Evolutionary conservation across 1,140 invertebrate genomes (phyloP).

Genomic region (Branchinecta lynchi): DNA sequence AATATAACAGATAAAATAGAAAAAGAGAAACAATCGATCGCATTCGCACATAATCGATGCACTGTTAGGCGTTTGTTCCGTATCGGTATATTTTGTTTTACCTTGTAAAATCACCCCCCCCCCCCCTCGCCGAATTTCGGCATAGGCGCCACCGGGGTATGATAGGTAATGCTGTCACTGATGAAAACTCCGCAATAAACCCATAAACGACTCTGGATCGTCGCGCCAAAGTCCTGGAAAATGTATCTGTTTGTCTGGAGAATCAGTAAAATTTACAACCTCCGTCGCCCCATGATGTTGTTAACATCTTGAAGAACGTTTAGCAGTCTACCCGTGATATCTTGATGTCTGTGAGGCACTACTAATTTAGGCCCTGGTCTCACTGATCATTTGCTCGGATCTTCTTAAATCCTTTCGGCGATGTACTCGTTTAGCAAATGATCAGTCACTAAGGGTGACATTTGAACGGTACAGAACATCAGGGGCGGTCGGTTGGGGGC

Average conservation of each 20-base stretch:
- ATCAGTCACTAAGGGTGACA: background rate
- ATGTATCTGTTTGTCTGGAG: conserved; percentile 2
- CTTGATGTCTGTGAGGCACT: background rate
- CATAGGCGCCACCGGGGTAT: too few relatives aligned
- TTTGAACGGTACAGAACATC: too few relatives aligned
- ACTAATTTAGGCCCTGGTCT: background rate
- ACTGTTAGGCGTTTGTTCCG: too few relatives aligned
- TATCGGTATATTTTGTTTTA: too few relatives aligned
- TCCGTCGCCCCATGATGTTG: background rate
- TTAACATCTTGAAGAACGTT: conserved; percentile 8
- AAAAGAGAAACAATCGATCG: too few relatives aligned
- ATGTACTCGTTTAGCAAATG: background rate
- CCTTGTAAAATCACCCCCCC: too few relatives aligned
- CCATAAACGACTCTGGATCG: background rate
- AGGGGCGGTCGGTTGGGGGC: too few relatives aligned
- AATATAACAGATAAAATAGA: too few relatives aligned
- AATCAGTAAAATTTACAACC: background rate
- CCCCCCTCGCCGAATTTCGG: too few relatives aligned
- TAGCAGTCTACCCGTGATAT: conserved; percentile 10
- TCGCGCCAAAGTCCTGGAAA: background rate
- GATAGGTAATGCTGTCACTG: too few relatives aligned
- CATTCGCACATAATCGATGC: too few relatives aligned
- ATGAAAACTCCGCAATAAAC: too few relatives aligned
- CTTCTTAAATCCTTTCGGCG: background rate
- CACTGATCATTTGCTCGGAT: background rate